Conservation (phyloP, 2,797 vertebrate genomes). For the Siniperca scherzeri region DNA sequence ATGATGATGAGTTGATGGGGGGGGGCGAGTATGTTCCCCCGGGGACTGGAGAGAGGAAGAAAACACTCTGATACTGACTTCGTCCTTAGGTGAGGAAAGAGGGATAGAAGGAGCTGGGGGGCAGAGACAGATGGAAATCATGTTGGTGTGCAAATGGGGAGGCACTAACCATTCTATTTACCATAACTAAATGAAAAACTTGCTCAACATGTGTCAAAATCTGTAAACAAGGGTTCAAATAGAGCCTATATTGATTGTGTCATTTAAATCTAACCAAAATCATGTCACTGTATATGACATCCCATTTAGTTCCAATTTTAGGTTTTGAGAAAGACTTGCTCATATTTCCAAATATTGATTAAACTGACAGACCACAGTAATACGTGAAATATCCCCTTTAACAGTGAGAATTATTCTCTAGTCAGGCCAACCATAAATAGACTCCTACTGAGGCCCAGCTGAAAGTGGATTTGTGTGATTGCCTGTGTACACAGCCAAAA, state of each 20-base stretch:
- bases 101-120: slow-evolving; percentile 1
- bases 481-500: slow-evolving; percentile 40
- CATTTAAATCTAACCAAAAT: not conserved
- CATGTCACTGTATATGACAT: not conserved
- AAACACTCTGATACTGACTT: slow-evolving; percentile 43
- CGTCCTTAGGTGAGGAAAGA: slow-evolving; percentile 25
- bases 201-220: not conserved
- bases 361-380: slow-evolving; percentile 37
- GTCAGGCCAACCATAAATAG: slow-evolving; percentile 60
- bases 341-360: slow-evolving; percentile 55
- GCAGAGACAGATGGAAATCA: slow-evolving; percentile 6
- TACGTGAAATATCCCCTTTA: slow-evolving; percentile 51
- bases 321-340: slow-evolving; percentile 35
- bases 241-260: not conserved
- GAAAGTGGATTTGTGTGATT: slow-evolving; percentile 60
- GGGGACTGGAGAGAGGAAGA: slow-evolving; percentile 27
- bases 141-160: slow-evolving; percentile 4
- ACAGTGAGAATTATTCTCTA: slow-evolving; percentile 52
- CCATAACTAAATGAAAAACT: slow-evolving; percentile 14
- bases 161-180: not conserved
- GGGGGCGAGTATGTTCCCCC: slow-evolving; percentile 23
- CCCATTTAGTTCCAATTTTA: slow-evolving; percentile 31
- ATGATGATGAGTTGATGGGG: slow-evolving; percentile 68
- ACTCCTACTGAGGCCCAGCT: slow-evolving; percentile 35
- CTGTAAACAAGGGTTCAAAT: not conserved